Percentiles rank a stretch among this genome's conserved stretches.
Evolutionary conservation across 2,888 invertebrate species (phyloP).

Genomic region (Tricholauxania praeusta): DNA sequence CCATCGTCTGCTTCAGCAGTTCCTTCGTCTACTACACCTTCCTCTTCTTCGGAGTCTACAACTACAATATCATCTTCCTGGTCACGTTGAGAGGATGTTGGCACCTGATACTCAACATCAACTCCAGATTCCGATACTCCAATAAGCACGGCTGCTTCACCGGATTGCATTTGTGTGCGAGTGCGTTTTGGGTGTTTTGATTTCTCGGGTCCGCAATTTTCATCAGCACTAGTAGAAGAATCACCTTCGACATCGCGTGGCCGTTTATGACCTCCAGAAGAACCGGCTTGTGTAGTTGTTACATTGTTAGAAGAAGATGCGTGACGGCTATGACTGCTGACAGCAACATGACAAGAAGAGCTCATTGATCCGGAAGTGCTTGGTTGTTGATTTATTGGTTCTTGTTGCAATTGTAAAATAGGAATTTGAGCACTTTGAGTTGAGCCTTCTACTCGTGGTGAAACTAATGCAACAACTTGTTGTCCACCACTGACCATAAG

Average conservation of each 20-base stretch:
- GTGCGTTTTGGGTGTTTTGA: constrained; percentile 63
- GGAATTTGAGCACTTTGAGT: constrained; percentile 59
- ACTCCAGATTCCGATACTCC: constrained; percentile 74
- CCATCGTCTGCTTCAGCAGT: constrained; percentile 71
- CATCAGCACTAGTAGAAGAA: constrained; percentile 69
- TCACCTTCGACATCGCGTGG: constrained; percentile 73
- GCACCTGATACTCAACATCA: constrained; percentile 84
- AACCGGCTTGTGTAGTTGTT: constrained; percentile 74
- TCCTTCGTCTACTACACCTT: constrained; percentile 63
- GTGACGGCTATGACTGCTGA: constrained; percentile 67
- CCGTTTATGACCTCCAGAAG: constrained; percentile 69
- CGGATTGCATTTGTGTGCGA: constrained; percentile 58
- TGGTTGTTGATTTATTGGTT: constrained; percentile 64
- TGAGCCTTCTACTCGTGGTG: constrained; percentile 77
- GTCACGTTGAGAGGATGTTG: constrained; percentile 88
- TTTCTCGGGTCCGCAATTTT: constrained; percentile 65
- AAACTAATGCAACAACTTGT: constrained; percentile 78
- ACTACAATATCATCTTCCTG: constrained; percentile 87
- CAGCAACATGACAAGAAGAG: constrained; percentile 63
- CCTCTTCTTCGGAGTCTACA: constrained; percentile 85
- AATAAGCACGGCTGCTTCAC: constrained; percentile 57
- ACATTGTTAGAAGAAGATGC: constrained; percentile 76
- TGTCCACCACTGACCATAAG: constrained; percentile 67
- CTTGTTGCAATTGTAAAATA: constrained; percentile 59
- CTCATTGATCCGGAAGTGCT: constrained; percentile 66